Evolutionary conservation across 1,140 invertebrate genomes (phyloP), one percentile per base, ranked within the genome.

Genomic region (Coptotermes formosanus): DNA sequence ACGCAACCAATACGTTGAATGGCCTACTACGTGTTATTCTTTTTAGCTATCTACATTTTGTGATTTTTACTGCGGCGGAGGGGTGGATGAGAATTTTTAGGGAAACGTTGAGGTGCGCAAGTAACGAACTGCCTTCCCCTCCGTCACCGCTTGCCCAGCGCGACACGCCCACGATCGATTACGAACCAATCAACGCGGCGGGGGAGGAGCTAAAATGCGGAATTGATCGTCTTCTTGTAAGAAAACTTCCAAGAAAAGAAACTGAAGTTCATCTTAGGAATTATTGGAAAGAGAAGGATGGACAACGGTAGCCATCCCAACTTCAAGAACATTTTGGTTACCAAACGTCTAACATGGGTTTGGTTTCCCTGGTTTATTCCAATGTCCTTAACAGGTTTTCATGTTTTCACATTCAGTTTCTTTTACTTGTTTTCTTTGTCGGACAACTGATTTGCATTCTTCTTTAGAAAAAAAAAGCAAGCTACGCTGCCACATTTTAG

Each of bases 101-200:
- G 44, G 16, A 32, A 75, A 52, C n/a, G 16, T 12, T 32, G 83
- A 30, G 14, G 83, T 32, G 83, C 83, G 83, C 83, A 52, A 84
- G 83, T 45, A 55, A 84, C 43, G 83, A 30, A 84, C 21, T 59
- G 83, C 23, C 48, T 52, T 30, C 83, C 43, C 43, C 48, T 32
- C 83, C 23, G 21, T 19, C 2, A 7, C 83, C 64, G 7, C 44
- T 84, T 48, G 44, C 19, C 0, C 4, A n/a, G 8, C 19, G 48
- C 64, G 64, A 75, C 83, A 84, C 83, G 83, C 83, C 83, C 83
- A 84, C 45, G 64, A 52, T 52, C 83, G 83, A 84, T 84, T 52
- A 6, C 83, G 44, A 84, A 84, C 83, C 48, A 84, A 84, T 84
- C 44, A 32, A 14, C 44, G 45, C 25, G 83, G 64, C 64, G 64